A percentile compares a stretch with the other conserved stretches of the same genome.
Conservation (phyloP, 2,888 invertebrate species). For the Cyrtodaria siliqua region DNA sequence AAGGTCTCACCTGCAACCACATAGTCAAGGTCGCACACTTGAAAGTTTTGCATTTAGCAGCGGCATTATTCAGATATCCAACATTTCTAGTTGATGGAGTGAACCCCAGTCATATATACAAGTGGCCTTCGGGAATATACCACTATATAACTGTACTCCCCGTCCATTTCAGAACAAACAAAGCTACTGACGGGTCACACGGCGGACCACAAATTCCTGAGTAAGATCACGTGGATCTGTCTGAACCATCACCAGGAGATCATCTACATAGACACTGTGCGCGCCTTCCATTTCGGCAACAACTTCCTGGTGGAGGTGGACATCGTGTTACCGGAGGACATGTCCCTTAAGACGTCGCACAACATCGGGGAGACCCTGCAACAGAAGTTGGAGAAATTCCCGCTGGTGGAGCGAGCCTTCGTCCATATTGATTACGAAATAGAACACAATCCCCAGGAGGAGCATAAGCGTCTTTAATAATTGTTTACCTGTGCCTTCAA, state of each 20-base stretch:
- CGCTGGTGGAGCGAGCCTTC: constrained; percentile 87
- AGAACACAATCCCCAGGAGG: constrained; percentile 85
- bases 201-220: constrained; percentile 83
- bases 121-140: too few relatives aligned
- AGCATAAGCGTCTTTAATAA: constrained; percentile 84
- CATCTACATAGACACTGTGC: constrained; percentile 86
- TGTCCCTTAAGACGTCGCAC: constrained; percentile 86
- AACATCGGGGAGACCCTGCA: constrained; percentile 87
- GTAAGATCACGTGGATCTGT: constrained; percentile 83
- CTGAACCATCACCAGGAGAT: constrained; percentile 82
- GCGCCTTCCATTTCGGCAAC: constrained; percentile 87
- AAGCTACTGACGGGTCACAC: constrained; percentile 84
- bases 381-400: constrained; percentile 86
- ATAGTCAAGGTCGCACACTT: too few relatives aligned
- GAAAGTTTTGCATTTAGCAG: too few relatives aligned
- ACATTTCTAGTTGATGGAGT: too few relatives aligned
- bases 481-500: too few relatives aligned
- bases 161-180: constrained; percentile 85
- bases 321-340: constrained; percentile 86
- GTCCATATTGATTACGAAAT: constrained; percentile 87
- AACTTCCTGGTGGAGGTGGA: constrained; percentile 86
- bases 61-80: too few relatives aligned
- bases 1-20: too few relatives aligned
- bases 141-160: too few relatives aligned
- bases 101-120: too few relatives aligned